Evolutionary conservation across 2,113 vertebrate species (phyloP).

Genomic region (Arenaria interpres): DNA sequence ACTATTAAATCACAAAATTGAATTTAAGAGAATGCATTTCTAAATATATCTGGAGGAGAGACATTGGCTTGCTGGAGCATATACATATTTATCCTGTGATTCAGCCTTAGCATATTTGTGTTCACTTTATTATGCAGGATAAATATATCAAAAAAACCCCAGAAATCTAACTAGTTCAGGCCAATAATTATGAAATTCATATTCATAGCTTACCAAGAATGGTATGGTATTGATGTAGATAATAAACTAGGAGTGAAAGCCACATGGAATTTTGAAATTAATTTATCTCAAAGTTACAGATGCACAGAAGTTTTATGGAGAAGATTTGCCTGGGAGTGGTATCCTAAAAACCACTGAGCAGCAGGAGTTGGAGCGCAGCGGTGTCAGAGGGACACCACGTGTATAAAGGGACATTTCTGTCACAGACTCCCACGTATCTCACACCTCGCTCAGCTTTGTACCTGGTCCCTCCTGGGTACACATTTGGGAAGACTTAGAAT

Average conservation of each 20-base stretch:
- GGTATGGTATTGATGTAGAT: background rate
- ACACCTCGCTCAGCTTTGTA: background rate
- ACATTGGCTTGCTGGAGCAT: background rate
- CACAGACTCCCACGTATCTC: background rate
- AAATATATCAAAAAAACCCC: rapidly evolving
- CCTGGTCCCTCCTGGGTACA: background rate
- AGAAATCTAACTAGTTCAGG: background rate
- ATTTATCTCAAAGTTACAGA: background rate
- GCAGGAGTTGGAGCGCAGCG: background rate
- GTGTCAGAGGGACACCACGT: background rate
- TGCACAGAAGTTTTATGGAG: background rate
- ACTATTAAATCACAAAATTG: background rate
- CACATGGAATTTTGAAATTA: background rate
- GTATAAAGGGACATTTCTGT: background rate
- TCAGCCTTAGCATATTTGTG: background rate
- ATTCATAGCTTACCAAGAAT: background rate
- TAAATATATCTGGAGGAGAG: background rate
- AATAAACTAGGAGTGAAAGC: background rate
- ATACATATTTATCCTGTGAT: background rate
- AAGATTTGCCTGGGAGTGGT: background rate
- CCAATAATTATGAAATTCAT: background rate
- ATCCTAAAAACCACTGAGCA: background rate
- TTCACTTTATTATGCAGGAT: background rate
- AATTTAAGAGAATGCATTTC: background rate
- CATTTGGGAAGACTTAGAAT: background rate